phyloP scores from a whole-genome alignment of 2,888 invertebrate genomes.

The Sinopyrophorus schimmeli region DNA sequence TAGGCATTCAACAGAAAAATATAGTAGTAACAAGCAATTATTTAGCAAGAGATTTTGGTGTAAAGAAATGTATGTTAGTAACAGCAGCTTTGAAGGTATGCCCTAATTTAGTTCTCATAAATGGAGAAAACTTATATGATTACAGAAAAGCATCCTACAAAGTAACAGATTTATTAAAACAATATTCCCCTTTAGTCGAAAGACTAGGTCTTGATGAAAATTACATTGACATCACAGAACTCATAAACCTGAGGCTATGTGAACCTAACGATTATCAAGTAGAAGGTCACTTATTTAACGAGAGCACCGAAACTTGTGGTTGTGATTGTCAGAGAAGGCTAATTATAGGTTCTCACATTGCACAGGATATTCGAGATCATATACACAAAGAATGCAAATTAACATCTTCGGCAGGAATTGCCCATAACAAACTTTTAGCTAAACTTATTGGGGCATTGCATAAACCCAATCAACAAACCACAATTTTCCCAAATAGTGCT shows the following conservation, averaged over 20 bases:
- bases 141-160: slow-evolving; percentile 79
- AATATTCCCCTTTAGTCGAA: slow-evolving; percentile 75
- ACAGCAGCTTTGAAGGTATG: slow-evolving; percentile 75
- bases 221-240: slow-evolving; percentile 75
- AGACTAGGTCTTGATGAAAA: slow-evolving; percentile 86
- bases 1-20: slow-evolving; percentile 84
- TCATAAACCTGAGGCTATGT: slow-evolving; percentile 61
- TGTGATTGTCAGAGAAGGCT: slow-evolving; percentile 77
- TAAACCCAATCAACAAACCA: slow-evolving; percentile 84
- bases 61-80: slow-evolving; percentile 77
- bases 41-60: slow-evolving; percentile 72
- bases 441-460: slow-evolving; percentile 74
- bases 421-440: slow-evolving; percentile 81
- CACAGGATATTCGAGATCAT: slow-evolving; percentile 73
- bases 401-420: slow-evolving; percentile 81
- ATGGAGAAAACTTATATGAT: slow-evolving; percentile 81
- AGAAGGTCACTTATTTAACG: slow-evolving; percentile 64
- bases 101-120: slow-evolving; percentile 73
- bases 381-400: slow-evolving; percentile 70
- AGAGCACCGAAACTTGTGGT: slow-evolving; percentile 62
- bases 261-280: slow-evolving; percentile 48
- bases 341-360: slow-evolving; percentile 72
- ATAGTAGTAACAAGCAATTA: slow-evolving; percentile 86
- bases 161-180: slow-evolving; percentile 71
- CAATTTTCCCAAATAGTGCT: slow-evolving; percentile 71